Base-by-base conservation (phyloP, 2,113 vertebrate genomes). In the Nothocercus nigrocapillus region DNA sequence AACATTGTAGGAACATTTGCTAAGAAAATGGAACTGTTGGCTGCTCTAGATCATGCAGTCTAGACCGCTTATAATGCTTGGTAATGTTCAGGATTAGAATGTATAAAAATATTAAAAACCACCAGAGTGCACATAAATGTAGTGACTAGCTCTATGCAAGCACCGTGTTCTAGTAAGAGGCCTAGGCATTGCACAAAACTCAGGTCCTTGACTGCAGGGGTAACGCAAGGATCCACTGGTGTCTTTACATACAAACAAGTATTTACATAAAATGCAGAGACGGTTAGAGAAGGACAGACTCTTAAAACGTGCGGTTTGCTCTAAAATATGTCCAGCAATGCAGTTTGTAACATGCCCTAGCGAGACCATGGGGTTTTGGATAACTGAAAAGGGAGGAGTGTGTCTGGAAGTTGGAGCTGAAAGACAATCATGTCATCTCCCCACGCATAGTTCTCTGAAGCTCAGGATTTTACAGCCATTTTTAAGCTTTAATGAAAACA, bases 81-180 rank as follows among this genome's bases (percentile, higher is more conserved):
- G 56, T 86, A 85, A 96, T n/a, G 75, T 49, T 95, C 51, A 94
- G 66, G 85, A 95, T 95, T 95, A 95, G 81, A 82, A 93, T 93
- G 88, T 97, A 95, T 91, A 96, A 97, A 97, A 96, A 89, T 85
- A 93, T 95, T 94, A 96, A 97, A 97, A 97, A 77, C 69, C 93
- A 96, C 93, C 81, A 89, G 90, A 97, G 95, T 93, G 90, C 89
- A 96, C 93, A 95, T 85, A 95, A 91, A 91, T 28, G 91, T 95
- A 90, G 84, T 95, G 92, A 84, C 93, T 94, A 95, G 96, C 82
- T 95, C 92, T 96, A 91, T 0, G 42, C 95, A 97, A 97, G 97
- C 95, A 94, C 89, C 79, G 36, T 95, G 88, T 95, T 96, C 94
- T 97, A 97, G 81, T 44, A 86, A 84, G 90, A 97, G 87, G 88